phyloP scores from a whole-genome alignment of 1,140 invertebrate genomes.

The Rhynchophorus ferrugineus region DNA sequence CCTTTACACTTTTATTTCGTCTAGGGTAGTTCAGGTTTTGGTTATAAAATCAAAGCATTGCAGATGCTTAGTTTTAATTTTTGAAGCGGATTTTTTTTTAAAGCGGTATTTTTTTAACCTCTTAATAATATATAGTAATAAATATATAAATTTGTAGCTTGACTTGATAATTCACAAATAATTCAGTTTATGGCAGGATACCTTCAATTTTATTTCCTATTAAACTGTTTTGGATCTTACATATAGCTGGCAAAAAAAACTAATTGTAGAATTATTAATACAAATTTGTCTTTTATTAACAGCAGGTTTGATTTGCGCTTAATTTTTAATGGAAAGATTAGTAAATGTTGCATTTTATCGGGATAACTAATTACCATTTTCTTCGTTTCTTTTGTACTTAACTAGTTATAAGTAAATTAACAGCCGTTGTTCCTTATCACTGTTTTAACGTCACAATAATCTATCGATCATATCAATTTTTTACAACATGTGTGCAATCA shows the following conservation, averaged over 20 bases:
- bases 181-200: too few species aligned
- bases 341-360: neutral
- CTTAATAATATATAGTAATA: neutral
- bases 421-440: slow-evolving; percentile 15
- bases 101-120: neutral
- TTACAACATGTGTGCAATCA: slow-evolving; percentile 28
- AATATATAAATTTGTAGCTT: neutral
- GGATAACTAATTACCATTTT: slow-evolving; percentile 7
- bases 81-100: neutral
- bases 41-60: slow-evolving; percentile 7
- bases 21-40: slow-evolving; percentile 3
- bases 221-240: too few species aligned
- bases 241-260: too few species aligned
- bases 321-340: neutral
- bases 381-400: slow-evolving; percentile 27
- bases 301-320: slow-evolving; percentile 3
- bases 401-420: slow-evolving; percentile 22
- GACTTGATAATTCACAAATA: neutral
- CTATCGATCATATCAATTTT: slow-evolving; percentile 28
- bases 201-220: too few species aligned
- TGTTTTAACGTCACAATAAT: slow-evolving; percentile 19
- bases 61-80: neutral
- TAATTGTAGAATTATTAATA: too few species aligned
- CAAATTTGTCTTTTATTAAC: too few species aligned
- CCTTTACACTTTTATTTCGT: slow-evolving; percentile 14